These are phyloP conservation scores for Mizuhopecten yessoensis DNA, from an alignment of 1,140 invertebrate genomes.

Conservation along the genomic window DNA sequence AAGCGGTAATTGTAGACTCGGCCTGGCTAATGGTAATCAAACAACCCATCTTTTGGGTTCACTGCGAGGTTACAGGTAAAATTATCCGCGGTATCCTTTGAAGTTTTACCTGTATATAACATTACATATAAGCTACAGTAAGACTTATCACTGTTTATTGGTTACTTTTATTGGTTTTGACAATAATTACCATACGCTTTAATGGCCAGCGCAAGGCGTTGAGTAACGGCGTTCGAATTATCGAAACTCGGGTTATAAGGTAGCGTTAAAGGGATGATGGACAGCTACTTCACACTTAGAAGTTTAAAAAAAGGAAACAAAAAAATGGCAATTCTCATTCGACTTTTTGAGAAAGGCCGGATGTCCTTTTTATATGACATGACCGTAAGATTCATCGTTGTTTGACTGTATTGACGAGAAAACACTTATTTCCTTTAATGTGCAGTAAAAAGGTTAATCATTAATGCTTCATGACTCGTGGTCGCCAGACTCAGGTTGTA, in stretches of 20 bases:
- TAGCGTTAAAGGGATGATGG: background rate
- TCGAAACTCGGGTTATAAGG: no score
- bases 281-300: background rate
- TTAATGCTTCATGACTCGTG: background rate
- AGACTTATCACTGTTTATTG: background rate
- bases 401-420: background rate
- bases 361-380: background rate
- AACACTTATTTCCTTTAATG: background rate
- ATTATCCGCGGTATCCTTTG: background rate
- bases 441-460: background rate
- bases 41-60: background rate
- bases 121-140: background rate
- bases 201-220: background rate
- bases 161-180: background rate
- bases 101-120: constrained; percentile 25
- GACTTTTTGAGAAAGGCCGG: background rate
- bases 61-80: constrained; percentile 5
- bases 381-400: no score
- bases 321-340: background rate
- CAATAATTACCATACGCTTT: background rate
- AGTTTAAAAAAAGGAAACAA: no score
- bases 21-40: background rate
- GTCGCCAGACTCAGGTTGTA: background rate
- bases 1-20: no score
- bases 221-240: background rate